Conservation (phyloP, 1,140 invertebrate species). For the Drosophila fuyamai region DNA sequence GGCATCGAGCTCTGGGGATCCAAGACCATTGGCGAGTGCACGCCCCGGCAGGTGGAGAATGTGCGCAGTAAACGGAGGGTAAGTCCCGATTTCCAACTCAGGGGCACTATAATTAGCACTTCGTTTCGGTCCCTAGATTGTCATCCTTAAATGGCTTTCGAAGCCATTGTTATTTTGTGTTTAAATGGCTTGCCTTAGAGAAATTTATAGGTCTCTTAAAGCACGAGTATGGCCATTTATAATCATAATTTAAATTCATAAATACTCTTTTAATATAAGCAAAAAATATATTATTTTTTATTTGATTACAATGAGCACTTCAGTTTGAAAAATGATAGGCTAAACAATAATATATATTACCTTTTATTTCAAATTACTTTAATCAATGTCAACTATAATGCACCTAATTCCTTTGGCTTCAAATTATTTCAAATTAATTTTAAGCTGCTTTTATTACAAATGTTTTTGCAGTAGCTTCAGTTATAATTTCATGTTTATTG, state of each 20-base stretch:
- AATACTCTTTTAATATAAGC: no score
- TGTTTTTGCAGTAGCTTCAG: not conserved
- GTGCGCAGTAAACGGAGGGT: conserved; percentile 97
- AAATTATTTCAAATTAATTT: not conserved
- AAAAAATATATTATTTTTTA: no score
- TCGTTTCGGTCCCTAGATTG: not conserved
- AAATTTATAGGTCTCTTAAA: not conserved
- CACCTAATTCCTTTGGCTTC: not conserved
- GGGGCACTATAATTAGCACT: conserved; percentile 2
- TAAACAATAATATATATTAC: no score
- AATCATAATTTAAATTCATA: no score
- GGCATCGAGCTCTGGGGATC: conserved; percentile 97
- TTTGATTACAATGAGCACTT: no score
- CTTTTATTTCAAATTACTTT: no score
- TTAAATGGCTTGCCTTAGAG: not conserved
- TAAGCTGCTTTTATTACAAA: not conserved
- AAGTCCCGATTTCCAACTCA: conserved; percentile 73
- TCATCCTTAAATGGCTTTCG: not conserved
- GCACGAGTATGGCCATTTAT: no score
- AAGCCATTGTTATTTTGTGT: no score
- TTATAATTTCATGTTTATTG: not conserved
- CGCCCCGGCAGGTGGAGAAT: conserved; percentile 94
- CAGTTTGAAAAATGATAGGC: no score
- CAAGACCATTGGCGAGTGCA: conserved; percentile 97
- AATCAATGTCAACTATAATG: no score